Base-by-base conservation (phyloP, 30 jellyfish, hydroid and myxozoan genomes). In the Chrysaora quinquecirrha region DNA sequence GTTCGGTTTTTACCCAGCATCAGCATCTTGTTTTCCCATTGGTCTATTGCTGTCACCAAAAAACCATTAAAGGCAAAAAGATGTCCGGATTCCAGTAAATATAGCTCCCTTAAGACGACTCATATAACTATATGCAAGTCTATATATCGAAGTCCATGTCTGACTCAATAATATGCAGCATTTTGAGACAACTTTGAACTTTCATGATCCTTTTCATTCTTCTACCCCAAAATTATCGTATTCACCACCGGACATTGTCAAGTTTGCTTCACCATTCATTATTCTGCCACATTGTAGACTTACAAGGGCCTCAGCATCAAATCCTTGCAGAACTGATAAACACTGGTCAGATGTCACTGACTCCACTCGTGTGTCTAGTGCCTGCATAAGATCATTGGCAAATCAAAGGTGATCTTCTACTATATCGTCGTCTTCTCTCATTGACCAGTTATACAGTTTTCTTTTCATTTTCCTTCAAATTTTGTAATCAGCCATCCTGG, bases 401-500 rank as follows among this genome's bases (percentile, higher is more conserved):
- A 31, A 10, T 30, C 60, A 14, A 2, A 4, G 29, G 14, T 32
- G 66, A 30, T 30, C 80, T 12, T 28, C 32, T 29, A 28, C 47
- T 73, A 50, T 73, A 2, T 73, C 85, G 1, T 68, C 66, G 1
- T 34, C 48, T 3, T 38, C 52, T 78, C 73, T 46, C 73, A 46
- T 48, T 3, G 4, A 1, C 85, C 71, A 73, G 23, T 48, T 48
- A 19, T 35, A 73, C 78, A 38, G 32, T 12, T 52, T 20, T 2
- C 20, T 27, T 64, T 64, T 14, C 32, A 11, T 34, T 60, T 60
- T 19, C 77, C 60, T 25, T 48, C 83, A 63, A 3, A 10, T 30
- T 64, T 46, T 23, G 4, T 31, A 23, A 64, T 24, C 1, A 78
- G 60, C 83, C 89, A 78, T 9, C 89, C 89, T 78, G 74, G 52